Evolutionary conservation across 2,888 invertebrate genomes (phyloP).

Genomic region (Nephrocerus scutellatus): DNA sequence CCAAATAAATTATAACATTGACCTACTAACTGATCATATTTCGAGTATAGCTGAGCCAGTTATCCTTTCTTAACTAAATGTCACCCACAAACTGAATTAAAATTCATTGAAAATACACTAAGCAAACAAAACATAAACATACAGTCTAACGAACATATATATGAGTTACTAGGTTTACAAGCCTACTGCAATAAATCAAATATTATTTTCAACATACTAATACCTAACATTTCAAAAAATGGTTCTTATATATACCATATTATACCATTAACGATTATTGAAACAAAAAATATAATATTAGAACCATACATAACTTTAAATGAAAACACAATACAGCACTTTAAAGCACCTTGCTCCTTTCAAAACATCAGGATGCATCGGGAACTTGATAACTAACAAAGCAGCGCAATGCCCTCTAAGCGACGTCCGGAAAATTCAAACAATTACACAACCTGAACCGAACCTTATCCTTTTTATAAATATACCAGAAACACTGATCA

Average conservation of each 20-base stretch:
- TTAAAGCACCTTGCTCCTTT: background rate
- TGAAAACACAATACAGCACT: slow-evolving; percentile 2
- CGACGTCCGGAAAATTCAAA: background rate
- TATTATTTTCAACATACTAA: no score
- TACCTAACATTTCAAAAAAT: slow-evolving; percentile 1
- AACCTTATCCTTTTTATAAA: background rate
- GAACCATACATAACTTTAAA: slow-evolving; percentile 3
- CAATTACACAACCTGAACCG: background rate
- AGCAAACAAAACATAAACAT: slow-evolving; percentile 5
- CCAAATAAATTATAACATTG: slow-evolving; percentile 9
- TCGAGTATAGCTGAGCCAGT: slow-evolving; percentile 5
- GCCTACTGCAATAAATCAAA: slow-evolving; percentile 12
- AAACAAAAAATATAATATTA: no score
- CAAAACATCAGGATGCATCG: slow-evolving; percentile 1
- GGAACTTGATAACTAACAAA: background rate
- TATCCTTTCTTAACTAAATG: slow-evolving; percentile 5
- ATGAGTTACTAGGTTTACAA: slow-evolving; percentile 12
- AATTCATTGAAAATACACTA: slow-evolving; percentile 3
- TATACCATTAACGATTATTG: no score
- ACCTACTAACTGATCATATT: slow-evolving; percentile 2
- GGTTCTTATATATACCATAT: slow-evolving; percentile 5
- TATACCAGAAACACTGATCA: background rate
- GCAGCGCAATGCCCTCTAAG: slow-evolving; percentile 6
- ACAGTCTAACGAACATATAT: slow-evolving; percentile 12
- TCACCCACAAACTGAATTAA: slow-evolving; percentile 5